Percentiles rank a stretch among this genome's conserved stretches.
Conservation (phyloP, 2,888 invertebrate genomes). For the Zaprionus obscuricornis region DNA sequence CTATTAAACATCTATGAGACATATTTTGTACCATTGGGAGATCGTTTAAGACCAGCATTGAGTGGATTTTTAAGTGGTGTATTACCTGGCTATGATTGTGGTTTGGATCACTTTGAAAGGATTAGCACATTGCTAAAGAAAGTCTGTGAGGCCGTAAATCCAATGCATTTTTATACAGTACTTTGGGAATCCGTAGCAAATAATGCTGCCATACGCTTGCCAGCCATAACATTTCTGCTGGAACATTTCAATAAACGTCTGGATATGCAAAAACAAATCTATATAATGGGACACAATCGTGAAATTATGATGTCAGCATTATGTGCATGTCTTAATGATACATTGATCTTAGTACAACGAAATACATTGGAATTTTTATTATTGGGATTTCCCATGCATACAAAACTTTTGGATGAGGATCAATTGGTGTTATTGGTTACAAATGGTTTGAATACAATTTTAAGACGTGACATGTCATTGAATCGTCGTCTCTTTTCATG, state of each 20-base stretch:
- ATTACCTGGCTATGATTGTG: slow-evolving; percentile 93
- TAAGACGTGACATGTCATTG: slow-evolving; percentile 94
- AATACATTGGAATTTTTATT: slow-evolving; percentile 92
- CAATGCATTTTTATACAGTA: slow-evolving; percentile 92
- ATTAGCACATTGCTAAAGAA: slow-evolving; percentile 81
- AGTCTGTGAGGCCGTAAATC: slow-evolving; percentile 90
- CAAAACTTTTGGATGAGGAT: slow-evolving; percentile 87
- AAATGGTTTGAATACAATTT: slow-evolving; percentile 89
- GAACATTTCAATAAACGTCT: slow-evolving; percentile 91
- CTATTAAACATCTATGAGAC: slow-evolving; percentile 93
- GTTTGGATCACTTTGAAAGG: slow-evolving; percentile 93
- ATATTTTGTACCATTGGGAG: slow-evolving; percentile 93
- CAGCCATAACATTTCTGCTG: slow-evolving; percentile 91
- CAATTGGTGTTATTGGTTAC: slow-evolving; percentile 90
- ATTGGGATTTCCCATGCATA: slow-evolving; percentile 93
- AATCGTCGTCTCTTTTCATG: slow-evolving; percentile 93
- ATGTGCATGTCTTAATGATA: slow-evolving; percentile 91
- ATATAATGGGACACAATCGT: slow-evolving; percentile 92
- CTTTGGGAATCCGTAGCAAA: slow-evolving; percentile 94
- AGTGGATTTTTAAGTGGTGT: slow-evolving; percentile 94
- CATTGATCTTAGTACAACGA: slow-evolving; percentile 92
- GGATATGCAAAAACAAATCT: slow-evolving; percentile 91
- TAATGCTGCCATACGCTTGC: slow-evolving; percentile 91
- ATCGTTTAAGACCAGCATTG: slow-evolving; percentile 88
- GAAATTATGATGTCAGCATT: slow-evolving; percentile 92